These are phyloP conservation scores for Heliconius cydno DNA, from an alignment of 2,888 invertebrate genomes.

Conservation along the genomic window DNA sequence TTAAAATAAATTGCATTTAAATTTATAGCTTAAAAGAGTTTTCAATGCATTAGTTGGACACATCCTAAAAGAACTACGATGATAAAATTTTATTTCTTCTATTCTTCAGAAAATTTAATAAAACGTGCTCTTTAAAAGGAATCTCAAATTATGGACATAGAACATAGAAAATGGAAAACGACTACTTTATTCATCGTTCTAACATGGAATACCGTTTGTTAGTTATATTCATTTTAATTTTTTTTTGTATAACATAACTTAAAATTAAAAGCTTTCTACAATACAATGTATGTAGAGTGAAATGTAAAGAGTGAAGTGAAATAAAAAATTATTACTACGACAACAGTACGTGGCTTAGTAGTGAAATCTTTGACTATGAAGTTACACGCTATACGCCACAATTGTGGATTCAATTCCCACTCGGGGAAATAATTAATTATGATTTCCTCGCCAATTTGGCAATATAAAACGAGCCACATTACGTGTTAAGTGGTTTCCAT, in stretches of 20 bases:
- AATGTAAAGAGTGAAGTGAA: too few relatives aligned
- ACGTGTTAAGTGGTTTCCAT: too few relatives aligned
- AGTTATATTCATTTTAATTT: background rate
- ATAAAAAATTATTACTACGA: too few relatives aligned
- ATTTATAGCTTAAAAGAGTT: background rate
- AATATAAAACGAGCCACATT: too few relatives aligned
- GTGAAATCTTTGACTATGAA: background rate
- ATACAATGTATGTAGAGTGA: background rate
- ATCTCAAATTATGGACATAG: slow-evolving; percentile 8
- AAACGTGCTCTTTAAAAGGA: slow-evolving; percentile 15
- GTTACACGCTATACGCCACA: background rate
- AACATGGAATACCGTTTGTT: slow-evolving; percentile 10
- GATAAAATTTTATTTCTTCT: background rate
- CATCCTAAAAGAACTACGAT: background rate
- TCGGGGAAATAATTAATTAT: background rate
- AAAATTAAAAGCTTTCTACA: background rate
- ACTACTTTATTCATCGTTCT: slow-evolving; percentile 16
- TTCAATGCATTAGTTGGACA: background rate
- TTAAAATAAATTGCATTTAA: background rate
- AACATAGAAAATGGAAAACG: slow-evolving; percentile 15
- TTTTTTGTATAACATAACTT: background rate
- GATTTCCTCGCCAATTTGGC: too few relatives aligned
- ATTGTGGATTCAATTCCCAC: background rate
- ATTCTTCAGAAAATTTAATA: slow-evolving; percentile 15
- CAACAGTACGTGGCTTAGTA: too few relatives aligned